phyloP scores from a whole-genome alignment of 2,113 vertebrate species.

The Lycocorax pyrrhopterus region DNA sequence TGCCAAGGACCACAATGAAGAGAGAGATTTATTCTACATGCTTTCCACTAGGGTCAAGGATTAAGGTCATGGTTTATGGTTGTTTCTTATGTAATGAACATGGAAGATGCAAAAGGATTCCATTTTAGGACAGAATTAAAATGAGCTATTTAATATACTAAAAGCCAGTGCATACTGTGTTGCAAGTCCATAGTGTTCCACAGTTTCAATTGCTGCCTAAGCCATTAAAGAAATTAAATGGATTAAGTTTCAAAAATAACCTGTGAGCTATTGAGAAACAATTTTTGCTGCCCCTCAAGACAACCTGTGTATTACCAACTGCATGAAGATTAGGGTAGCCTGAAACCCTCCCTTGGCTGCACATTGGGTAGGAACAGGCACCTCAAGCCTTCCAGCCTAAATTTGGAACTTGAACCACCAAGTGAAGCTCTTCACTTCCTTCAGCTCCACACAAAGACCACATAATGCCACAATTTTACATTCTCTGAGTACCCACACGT shows the following conservation, averaged over 20 bases:
- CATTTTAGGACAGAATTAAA: slow-evolving; percentile 31
- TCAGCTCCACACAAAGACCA: neutral
- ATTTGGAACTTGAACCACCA: neutral
- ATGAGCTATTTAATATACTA: slow-evolving; percentile 41
- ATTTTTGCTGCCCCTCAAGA: neutral
- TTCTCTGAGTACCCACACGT: neutral
- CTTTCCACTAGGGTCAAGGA: slow-evolving; percentile 3
- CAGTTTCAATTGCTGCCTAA: slow-evolving; percentile 7
- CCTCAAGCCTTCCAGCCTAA: neutral
- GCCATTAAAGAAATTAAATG: slow-evolving; percentile 52
- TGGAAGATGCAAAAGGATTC: slow-evolving; percentile 12
- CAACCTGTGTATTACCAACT: neutral
- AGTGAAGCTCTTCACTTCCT: neutral
- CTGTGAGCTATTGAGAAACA: neutral
- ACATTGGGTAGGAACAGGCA: neutral
- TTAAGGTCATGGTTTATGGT: neutral
- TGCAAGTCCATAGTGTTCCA: neutral
- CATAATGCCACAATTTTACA: neutral
- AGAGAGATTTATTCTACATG: neutral
- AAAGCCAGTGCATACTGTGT: neutral
- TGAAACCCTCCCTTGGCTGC: neutral
- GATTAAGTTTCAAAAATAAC: slow-evolving; percentile 41
- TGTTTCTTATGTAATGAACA: slow-evolving; percentile 31
- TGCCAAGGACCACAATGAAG: neutral
- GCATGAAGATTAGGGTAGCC: neutral